Base-by-base conservation (phyloP, 2,888 invertebrate genomes). In the Protodeltote pygarga region DNA sequence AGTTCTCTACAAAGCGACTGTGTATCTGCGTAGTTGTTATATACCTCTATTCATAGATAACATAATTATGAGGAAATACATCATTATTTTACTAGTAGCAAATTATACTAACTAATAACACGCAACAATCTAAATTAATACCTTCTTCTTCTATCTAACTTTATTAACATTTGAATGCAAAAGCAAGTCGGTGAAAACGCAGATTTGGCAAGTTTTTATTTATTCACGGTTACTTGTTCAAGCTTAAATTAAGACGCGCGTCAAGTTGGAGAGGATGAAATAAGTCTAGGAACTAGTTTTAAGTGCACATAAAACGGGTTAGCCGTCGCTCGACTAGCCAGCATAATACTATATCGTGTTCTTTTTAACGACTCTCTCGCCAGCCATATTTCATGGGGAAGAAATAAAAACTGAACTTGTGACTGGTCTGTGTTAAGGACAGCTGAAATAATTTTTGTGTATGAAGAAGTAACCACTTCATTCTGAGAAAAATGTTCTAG, bases 301-400 rank as follows among this genome's bases (percentile, higher is more conserved):
- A 88, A 89, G 83, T 81, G 85, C 83, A 81, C 86, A 87, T 89
- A 89, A 89, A 89, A 77, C 76, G 83, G 79, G 83, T 84, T 83
- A 84, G 76, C 77, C 79, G 72, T 69, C 76, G 77, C 78, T 72
- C 73, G 69, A 77, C 84, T 74, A 79, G 75, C 82, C 78, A 71
- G 65, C 79, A 81, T 85, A 84, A 83, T 85, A 81, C 81, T 75
- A 79, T 84, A 85, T 83, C 86, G 80, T 81, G 82, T 82, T 85
- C 81, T 83, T 86, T 86, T 87, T 86, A 87, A 87, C 85, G 85
- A 85, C 78, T 80, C 83, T 83, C 83, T 68, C 49, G 80, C 69
- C 74, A 74, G 67, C 77, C 69, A 84, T 86, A 83, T 83, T 85
- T 87, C 81, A 84, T 81, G 77, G 65, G 61, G 73, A 55, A 64